phyloP scores from a whole-genome alignment of 2,113 vertebrate genomes.

The Lagopus leucura region DNA sequence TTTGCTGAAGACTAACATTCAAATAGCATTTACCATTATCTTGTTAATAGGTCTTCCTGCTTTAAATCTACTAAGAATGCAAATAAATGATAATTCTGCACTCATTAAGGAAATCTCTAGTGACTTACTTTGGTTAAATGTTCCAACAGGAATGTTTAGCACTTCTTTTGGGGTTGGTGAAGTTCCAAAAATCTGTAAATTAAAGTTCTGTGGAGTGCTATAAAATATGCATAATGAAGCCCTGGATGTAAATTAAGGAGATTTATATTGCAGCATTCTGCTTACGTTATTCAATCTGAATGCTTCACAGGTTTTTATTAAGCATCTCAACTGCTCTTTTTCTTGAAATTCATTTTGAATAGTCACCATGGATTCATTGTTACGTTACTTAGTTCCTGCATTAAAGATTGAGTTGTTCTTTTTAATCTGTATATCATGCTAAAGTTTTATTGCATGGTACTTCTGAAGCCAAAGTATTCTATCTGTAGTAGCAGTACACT shows the following conservation, averaged over 20 bases:
- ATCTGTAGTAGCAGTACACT: not conserved
- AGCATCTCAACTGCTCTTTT: constrained; percentile 78
- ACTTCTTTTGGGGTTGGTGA: constrained; percentile 78
- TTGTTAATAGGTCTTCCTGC: constrained; percentile 80
- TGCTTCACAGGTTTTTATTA: constrained; percentile 83
- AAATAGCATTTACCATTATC: constrained; percentile 78
- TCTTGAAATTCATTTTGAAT: constrained; percentile 77
- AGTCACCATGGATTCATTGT: constrained; percentile 76
- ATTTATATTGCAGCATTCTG: constrained; percentile 78
- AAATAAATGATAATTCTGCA: constrained; percentile 84
- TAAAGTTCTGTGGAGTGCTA: constrained; percentile 81
- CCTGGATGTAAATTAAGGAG: constrained; percentile 83
- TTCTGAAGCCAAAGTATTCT: constrained; percentile 29
- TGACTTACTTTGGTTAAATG: constrained; percentile 80
- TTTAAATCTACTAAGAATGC: constrained; percentile 83
- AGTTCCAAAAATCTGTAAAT: constrained; percentile 82
- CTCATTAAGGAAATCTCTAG: constrained; percentile 80
- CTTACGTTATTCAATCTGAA: constrained; percentile 80
- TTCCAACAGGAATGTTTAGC: constrained; percentile 80
- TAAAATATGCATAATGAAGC: constrained; percentile 84
- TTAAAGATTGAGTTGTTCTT: constrained; percentile 72
- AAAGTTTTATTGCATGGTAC: constrained; percentile 56
- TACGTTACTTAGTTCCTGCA: constrained; percentile 71
- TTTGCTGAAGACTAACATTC: constrained; percentile 73
- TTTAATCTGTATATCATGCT: constrained; percentile 72